These are phyloP conservation scores for Julus scandinavius DNA, from an alignment of 2,888 invertebrate species.

Conservation along the genomic window DNA sequence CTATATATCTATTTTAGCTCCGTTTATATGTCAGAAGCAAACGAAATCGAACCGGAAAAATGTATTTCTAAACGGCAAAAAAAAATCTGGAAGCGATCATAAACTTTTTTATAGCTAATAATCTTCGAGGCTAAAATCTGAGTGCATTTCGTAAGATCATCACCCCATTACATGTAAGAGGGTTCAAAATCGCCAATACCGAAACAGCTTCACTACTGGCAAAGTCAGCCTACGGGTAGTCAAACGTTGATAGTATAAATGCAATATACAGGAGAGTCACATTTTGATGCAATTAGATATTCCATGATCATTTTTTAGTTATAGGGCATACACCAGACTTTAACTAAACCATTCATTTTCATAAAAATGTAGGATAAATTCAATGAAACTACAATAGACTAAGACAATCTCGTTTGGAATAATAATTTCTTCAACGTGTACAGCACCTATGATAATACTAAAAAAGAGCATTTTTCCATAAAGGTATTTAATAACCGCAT, in stretches of 20 bases:
- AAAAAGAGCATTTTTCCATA: no score
- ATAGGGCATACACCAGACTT: no score
- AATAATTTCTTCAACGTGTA: no score
- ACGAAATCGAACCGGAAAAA: slow-evolving; percentile 28
- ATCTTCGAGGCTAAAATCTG: not conserved
- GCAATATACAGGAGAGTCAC: not conserved
- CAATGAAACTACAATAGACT: no score
- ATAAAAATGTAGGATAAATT: no score
- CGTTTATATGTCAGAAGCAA: not conserved
- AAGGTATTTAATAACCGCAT: no score
- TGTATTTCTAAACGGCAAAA: not conserved
- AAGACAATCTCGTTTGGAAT: no score
- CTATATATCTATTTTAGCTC: not conserved
- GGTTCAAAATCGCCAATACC: not conserved
- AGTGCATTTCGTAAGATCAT: not conserved
- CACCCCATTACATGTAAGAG: not conserved
- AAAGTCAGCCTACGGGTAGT: not conserved
- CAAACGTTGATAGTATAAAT: not conserved
- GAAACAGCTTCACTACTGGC: not conserved
- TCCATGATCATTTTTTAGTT: not conserved
- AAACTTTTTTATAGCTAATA: not conserved
- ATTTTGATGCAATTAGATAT: not conserved
- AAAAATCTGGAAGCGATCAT: not conserved
- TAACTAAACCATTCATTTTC: no score
- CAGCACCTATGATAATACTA: no score